A percentile compares a stretch with the other conserved stretches of the same genome.
These are phyloP conservation scores for Eucera pruinosa DNA, from an alignment of 2,888 invertebrate genomes.

Conservation along the genomic window DNA sequence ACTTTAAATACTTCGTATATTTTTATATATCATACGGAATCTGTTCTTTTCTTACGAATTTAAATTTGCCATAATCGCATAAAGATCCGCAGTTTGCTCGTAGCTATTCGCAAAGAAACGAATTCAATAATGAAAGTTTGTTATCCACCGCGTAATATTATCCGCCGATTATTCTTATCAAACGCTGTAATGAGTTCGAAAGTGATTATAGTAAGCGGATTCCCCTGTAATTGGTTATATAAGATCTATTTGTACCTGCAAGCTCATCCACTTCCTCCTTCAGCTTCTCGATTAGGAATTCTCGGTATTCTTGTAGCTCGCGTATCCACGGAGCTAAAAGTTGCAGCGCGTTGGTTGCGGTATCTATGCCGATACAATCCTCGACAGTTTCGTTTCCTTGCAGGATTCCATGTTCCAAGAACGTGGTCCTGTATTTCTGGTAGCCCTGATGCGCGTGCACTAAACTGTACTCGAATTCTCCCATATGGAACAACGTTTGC, in stretches of 20 bases:
- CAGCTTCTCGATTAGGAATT: constrained; percentile 69
- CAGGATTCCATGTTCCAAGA: constrained; percentile 71
- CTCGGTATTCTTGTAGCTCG: constrained; percentile 66
- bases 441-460: constrained; percentile 76
- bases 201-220: too few species aligned
- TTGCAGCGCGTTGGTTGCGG: constrained; percentile 65
- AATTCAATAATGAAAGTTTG: too few species aligned
- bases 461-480: constrained; percentile 77
- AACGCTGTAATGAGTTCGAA: too few species aligned
- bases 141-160: too few species aligned
- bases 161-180: too few species aligned
- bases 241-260: constrained; percentile 67
- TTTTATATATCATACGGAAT: too few species aligned
- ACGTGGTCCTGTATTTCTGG: constrained; percentile 63
- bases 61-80: too few species aligned
- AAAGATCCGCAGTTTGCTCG: too few species aligned
- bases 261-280: constrained; percentile 77
- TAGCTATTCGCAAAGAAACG: too few species aligned
- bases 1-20: too few species aligned
- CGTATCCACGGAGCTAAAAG: constrained; percentile 76
- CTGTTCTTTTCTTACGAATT: too few species aligned
- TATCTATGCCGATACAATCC: constrained; percentile 79
- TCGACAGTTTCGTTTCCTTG: constrained; percentile 78
- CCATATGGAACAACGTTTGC: constrained; percentile 75
- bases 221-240: too few species aligned